Percentiles rank a stretch among this genome's conserved stretches.
These are phyloP conservation scores for Nemotelus pantherinus DNA, from an alignment of 2,888 invertebrate genomes.

Conservation along the genomic window DNA sequence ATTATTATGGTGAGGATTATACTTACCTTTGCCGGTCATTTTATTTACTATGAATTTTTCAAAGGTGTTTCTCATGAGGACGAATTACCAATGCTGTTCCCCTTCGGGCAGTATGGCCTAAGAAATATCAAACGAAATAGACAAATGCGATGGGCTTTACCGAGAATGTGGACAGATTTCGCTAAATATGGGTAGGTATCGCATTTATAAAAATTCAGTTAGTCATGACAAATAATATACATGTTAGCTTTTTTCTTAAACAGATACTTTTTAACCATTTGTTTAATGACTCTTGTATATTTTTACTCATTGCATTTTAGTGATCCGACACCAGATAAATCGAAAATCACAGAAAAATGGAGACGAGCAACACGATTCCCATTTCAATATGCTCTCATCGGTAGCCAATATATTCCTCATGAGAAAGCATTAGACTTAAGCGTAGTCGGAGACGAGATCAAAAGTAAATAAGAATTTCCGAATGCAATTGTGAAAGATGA, in stretches of 20 bases:
- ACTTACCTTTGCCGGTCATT: neutral
- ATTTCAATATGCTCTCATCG: neutral
- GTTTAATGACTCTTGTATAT: too few relatives aligned
- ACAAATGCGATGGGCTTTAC: neutral
- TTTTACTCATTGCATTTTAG: neutral
- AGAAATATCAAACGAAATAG: neutral
- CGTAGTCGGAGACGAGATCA: too few relatives aligned
- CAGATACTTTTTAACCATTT: too few relatives aligned
- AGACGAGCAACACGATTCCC: conserved; percentile 10
- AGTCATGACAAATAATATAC: too few relatives aligned
- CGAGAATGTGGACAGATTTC: neutral
- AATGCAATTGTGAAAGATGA: too few relatives aligned
- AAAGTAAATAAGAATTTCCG: too few relatives aligned
- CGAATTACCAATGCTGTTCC: neutral
- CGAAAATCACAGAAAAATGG: neutral
- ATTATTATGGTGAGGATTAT: neutral
- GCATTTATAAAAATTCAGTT: too few relatives aligned
- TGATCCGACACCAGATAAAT: neutral
- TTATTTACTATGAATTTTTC: neutral
- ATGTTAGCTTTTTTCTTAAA: too few relatives aligned
- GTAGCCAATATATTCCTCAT: neutral
- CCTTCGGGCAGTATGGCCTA: neutral
- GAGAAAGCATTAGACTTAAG: neutral
- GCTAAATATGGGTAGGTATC: neutral
- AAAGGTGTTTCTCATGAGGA: neutral